These are phyloP conservation scores for Micoletzkya japonica DNA, from an alignment of 2,888 invertebrate species.

Conservation along the genomic window DNA sequence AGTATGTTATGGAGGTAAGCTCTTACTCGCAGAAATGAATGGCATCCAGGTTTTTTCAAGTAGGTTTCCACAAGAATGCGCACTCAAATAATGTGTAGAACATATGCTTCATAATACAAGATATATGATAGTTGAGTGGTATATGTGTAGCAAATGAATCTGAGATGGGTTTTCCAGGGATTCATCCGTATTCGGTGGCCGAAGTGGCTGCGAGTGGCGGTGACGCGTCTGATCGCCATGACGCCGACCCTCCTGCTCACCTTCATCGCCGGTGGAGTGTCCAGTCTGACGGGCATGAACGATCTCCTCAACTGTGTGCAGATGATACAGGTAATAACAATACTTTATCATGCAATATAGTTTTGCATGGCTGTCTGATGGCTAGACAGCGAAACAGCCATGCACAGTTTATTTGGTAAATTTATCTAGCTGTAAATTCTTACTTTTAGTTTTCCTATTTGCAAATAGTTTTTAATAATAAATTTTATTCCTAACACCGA, in stretches of 20 bases:
- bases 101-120: no score
- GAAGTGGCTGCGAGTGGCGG: slow-evolving; percentile 82
- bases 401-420: no score
- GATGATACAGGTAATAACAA: slow-evolving; percentile 43
- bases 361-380: no score
- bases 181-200: slow-evolving; percentile 83
- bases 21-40: slow-evolving; percentile 7
- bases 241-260: slow-evolving; percentile 69
- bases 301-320: slow-evolving; percentile 75
- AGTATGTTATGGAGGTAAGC: slow-evolving; percentile 69
- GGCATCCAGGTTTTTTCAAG: slow-evolving; percentile 37
- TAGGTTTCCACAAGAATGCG: not conserved
- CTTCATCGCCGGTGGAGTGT: slow-evolving; percentile 61
- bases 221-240: slow-evolving; percentile 83
- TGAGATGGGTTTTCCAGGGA: no score
- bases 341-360: not conserved
- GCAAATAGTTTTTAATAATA: no score
- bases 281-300: slow-evolving; percentile 73
- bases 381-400: no score
- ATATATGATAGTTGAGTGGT: no score
- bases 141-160: no score
- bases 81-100: not conserved
- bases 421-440: no score
- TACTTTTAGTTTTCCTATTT: no score
- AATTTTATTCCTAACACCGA: no score